Conservation (phyloP, 2,113 vertebrate genomes). For the Catharus fuscescens region DNA sequence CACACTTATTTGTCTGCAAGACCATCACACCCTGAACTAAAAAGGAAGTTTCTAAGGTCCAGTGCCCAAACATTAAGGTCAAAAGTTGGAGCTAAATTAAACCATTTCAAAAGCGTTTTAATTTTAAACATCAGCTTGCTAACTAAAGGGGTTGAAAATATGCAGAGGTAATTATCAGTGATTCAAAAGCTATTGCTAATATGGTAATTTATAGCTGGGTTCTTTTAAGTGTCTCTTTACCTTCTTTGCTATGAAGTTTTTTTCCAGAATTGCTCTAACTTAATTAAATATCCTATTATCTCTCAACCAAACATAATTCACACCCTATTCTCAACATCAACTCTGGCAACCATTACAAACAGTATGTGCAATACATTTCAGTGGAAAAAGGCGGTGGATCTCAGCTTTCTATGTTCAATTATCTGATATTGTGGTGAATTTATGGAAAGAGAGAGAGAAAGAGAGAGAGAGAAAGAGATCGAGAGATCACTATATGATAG, state of each 20-base stretch:
- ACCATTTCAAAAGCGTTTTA: background rate
- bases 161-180: background rate
- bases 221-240: background rate
- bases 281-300: slow-evolving; percentile 20
- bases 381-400: background rate
- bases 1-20: background rate
- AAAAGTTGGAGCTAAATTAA: background rate
- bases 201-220: background rate
- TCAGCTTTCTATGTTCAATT: background rate
- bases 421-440: background rate
- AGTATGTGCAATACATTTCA: background rate
- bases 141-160: background rate
- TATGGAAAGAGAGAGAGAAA: background rate
- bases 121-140: background rate
- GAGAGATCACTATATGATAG: background rate
- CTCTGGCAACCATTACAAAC: background rate
- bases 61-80: background rate
- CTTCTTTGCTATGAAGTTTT: slow-evolving; percentile 4
- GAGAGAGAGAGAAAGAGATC: background rate
- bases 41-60: background rate
- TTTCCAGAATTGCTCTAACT: background rate
- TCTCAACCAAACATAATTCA: background rate
- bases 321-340: background rate
- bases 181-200: slow-evolving; percentile 10
- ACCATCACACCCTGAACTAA: background rate